phyloP scores from a whole-genome alignment of 2,113 vertebrate species.

The Neodontobutis hainanensis region DNA sequence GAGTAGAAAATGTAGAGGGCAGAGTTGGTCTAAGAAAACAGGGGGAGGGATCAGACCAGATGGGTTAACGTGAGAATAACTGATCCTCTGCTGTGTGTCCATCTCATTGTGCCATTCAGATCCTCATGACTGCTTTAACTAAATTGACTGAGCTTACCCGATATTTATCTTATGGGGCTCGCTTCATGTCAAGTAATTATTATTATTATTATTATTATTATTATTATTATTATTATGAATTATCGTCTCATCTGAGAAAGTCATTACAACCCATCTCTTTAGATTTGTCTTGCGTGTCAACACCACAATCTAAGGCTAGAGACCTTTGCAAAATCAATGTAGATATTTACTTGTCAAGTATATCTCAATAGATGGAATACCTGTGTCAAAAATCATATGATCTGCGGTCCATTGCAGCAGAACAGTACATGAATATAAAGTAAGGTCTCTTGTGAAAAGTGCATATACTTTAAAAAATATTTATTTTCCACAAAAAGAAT shows the following conservation, averaged over 20 bases:
- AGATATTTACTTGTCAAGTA: constrained; percentile 44
- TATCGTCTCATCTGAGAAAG: constrained; percentile 16
- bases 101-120: neutral
- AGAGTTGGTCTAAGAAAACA: constrained; percentile 10
- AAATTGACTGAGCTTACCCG: constrained; percentile 23
- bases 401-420: neutral
- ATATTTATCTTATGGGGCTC: constrained; percentile 24
- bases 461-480: constrained; percentile 48
- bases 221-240: no score
- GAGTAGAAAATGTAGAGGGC: constrained; percentile 45
- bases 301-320: constrained; percentile 33
- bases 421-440: constrained; percentile 17
- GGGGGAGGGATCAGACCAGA: constrained; percentile 26
- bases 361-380: constrained; percentile 16
- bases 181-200: constrained; percentile 30
- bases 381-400: neutral
- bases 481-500: constrained; percentile 35
- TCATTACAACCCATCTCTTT: constrained; percentile 46
- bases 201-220: no score
- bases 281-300: constrained; percentile 49
- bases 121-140: constrained; percentile 11
- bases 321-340: constrained; percentile 62
- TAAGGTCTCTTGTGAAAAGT: neutral
- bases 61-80: constrained; percentile 18
- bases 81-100: neutral